These are phyloP conservation scores for Vandiemenella viatica DNA, from an alignment of 2,888 invertebrate species.

Conservation along the genomic window DNA sequence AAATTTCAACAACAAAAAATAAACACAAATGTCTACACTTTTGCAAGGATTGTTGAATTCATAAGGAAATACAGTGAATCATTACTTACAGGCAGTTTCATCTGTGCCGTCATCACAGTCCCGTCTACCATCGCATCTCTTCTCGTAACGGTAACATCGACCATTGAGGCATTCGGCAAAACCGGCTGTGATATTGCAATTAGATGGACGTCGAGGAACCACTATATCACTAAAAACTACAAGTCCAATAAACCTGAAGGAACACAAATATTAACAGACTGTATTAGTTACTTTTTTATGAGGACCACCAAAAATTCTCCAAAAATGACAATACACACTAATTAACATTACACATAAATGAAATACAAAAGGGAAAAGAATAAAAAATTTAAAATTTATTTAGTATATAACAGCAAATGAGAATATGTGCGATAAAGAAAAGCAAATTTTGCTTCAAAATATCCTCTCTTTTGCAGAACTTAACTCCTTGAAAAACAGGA, in stretches of 20 bases:
- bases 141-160: constrained; percentile 57
- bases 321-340: no score
- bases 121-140: constrained; percentile 59
- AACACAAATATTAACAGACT: constrained; percentile 5
- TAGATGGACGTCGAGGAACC: constrained; percentile 47
- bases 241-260: constrained; percentile 48
- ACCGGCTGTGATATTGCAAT: constrained; percentile 59
- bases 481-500: no score
- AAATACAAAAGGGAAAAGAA: no score
- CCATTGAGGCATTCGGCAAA: constrained; percentile 67
- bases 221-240: constrained; percentile 82
- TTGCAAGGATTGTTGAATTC: background rate
- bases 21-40: background rate
- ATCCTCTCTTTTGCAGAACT: no score
- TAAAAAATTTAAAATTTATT: no score
- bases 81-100: constrained; percentile 53
- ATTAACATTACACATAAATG: no score
- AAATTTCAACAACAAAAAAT: constrained; percentile 10
- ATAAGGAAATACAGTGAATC: background rate
- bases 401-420: no score
- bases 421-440: no score
- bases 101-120: constrained; percentile 81
- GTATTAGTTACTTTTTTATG: no score
- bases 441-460: no score
- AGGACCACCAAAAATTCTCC: no score